Percentiles rank a stretch among this genome's conserved stretches.
Evolutionary conservation across 2,888 invertebrate genomes (phyloP).

Genomic region (Tinea trinotella): DNA sequence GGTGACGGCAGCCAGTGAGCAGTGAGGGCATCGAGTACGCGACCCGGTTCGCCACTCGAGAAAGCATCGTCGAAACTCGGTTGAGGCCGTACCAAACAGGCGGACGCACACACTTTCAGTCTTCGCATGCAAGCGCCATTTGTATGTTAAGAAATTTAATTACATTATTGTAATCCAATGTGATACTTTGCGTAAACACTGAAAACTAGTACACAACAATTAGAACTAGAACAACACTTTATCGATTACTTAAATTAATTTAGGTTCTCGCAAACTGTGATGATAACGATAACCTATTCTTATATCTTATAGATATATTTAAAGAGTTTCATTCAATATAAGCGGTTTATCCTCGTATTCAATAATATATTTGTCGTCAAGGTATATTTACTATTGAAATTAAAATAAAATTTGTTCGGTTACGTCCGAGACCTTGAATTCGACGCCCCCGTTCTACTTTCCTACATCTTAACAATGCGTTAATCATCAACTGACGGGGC

Average conservation of each 20-base stretch:
- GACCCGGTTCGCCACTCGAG: conserved; percentile 69
- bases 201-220: not conserved
- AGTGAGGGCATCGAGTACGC: conserved; percentile 57
- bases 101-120: conserved; percentile 61
- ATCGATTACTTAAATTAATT: not conserved
- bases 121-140: conserved; percentile 38
- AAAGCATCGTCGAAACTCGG: conserved; percentile 72
- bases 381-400: conserved; percentile 35
- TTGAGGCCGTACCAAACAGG: conserved; percentile 61
- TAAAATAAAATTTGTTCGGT: conserved; percentile 42
- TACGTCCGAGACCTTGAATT: conserved; percentile 54
- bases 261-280: conserved; percentile 1
- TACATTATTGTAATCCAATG: conserved; percentile 6
- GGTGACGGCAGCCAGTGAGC: conserved; percentile 12
- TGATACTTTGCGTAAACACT: not conserved
- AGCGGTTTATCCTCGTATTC: conserved; percentile 24
- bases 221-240: not conserved
- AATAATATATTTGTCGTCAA: conserved; percentile 34
- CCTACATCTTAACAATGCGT: conserved; percentile 59
- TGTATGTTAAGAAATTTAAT: conserved; percentile 15
- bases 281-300: conserved; percentile 8
- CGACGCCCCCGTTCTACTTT: conserved; percentile 65
- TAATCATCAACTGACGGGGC: conserved; percentile 49
- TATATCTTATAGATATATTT: not conserved
- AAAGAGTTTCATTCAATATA: not conserved